Evolutionary conservation across 2,113 vertebrate species (phyloP), one percentile per base, ranked within the genome.

Genomic region (Athene cunicularia): DNA sequence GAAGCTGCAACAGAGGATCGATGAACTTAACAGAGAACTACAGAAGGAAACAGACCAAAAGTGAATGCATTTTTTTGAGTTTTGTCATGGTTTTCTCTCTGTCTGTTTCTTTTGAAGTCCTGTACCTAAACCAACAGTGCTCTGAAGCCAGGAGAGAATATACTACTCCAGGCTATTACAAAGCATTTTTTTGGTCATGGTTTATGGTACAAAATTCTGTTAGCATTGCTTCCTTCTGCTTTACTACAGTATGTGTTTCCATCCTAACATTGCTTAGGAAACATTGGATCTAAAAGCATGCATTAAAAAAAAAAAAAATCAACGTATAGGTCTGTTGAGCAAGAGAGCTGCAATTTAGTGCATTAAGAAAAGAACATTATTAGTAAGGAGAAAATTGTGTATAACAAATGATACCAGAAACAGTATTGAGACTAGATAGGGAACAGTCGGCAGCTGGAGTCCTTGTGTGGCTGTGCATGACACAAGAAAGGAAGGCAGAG

Each of bases 41-140:
- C 99, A 99, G 97, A 99, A 99, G 93, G 99, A 99, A 98, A 98
- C 99, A 62, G 99, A 99, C 98, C 99, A 99, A 98, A 99, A 99
- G 99, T 99, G 97, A 95, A 77, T 80, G 86, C 26, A 7, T 17
- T 71, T 72, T 95, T 80, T 58, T 16, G 7, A 56, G 9, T 30
- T 90, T 33, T 76, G 21, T 47, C 26, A 2, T 16, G 33, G 23
- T 32, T 83, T 14, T 85, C 12, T 84, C 43, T 83, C 18, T 85
- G 9, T 84, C 49, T 60, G 5, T 21, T 83, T 73, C 50, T 87
- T 75, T 55, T 56, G 1, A 71, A 4, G 3, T 63, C 28, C 14
- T 81, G 30, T 74, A 15, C 41, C 32, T 67, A n/a, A 86, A 52
- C 56, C 24, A 66, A 12, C 21, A 73, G 43, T 32, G 22, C n/a